These are phyloP conservation scores for Colletes latitarsis DNA, from an alignment of 1,140 invertebrate genomes.

Conservation along the genomic window DNA sequence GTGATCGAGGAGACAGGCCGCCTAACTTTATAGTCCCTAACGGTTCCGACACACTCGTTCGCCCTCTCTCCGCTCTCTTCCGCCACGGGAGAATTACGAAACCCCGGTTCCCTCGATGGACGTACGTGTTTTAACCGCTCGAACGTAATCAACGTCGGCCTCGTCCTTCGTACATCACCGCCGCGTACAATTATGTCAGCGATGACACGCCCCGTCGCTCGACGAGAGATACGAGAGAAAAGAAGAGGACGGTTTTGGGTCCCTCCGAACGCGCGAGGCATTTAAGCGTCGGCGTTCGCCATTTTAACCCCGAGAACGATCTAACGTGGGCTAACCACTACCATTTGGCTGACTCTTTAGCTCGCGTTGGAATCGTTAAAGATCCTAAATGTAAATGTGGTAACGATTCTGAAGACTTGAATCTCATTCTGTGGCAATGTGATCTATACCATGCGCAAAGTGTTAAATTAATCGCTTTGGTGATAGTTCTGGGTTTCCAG, in stretches of 20 bases:
- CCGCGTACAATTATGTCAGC: constrained; percentile 65
- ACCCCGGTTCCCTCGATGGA: constrained; percentile 40
- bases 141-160: constrained; percentile 62
- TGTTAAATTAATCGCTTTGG: too few species aligned
- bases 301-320: too few species aligned
- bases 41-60: constrained; percentile 21
- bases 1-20: constrained; percentile 50
- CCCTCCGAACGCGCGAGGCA: constrained; percentile 45
- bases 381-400: too few species aligned
- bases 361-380: too few species aligned
- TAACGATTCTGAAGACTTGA: too few species aligned
- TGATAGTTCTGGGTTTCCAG: too few species aligned
- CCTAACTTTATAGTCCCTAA: constrained; percentile 48
- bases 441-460: too few species aligned
- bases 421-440: too few species aligned
- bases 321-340: too few species aligned
- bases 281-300: constrained; percentile 65
- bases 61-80: not conserved
- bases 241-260: constrained; percentile 11
- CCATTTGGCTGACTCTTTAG: too few species aligned
- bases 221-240: not conserved
- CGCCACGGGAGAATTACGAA: constrained; percentile 48
- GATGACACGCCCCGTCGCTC: constrained; percentile 46
- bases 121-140: constrained; percentile 48
- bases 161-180: constrained; percentile 62